Conservation (phyloP, 1,140 invertebrate species). For the Planococcus citri region DNA sequence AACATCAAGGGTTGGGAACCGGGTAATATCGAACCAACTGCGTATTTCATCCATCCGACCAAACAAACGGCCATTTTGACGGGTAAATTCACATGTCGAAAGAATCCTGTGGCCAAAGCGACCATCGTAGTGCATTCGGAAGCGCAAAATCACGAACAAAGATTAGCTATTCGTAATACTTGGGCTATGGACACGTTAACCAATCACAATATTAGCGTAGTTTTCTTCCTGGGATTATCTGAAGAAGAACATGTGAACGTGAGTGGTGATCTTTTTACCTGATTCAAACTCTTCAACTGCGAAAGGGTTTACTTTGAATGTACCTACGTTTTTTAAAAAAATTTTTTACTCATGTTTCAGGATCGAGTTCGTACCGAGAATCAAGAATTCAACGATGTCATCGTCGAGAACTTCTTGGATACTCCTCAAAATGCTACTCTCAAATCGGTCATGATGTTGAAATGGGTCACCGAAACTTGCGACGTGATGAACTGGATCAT, state of each 20-base stretch:
- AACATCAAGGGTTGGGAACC: conserved; percentile 33
- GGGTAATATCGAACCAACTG: conserved; percentile 27
- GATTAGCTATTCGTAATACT: conserved; percentile 12
- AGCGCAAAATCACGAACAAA: neutral
- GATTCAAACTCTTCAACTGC: neutral
- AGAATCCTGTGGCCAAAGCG: neutral
- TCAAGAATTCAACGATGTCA: conserved; percentile 60
- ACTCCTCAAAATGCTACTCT: conserved; percentile 86
- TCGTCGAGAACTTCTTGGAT: conserved; percentile 79
- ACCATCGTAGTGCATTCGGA: conserved; percentile 33
- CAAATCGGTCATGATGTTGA: conserved; percentile 74
- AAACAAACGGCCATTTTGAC: neutral
- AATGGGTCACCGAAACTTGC: conserved; percentile 60
- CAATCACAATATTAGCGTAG: conserved; percentile 54
- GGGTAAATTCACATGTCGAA: neutral
- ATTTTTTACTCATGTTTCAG: conserved; percentile 7
- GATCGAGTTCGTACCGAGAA: conserved; percentile 41
- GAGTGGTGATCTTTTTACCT: neutral
- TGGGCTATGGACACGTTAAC: conserved; percentile 34
- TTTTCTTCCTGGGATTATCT: conserved; percentile 35
- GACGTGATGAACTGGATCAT: conserved; percentile 51
- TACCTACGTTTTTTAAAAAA: neutral
- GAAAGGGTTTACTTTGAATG: neutral
- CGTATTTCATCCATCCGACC: neutral
- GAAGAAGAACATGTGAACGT: conserved; percentile 35